phyloP scores from a whole-genome alignment of 2,888 invertebrate species.

The Oscheius sp. region DNA sequence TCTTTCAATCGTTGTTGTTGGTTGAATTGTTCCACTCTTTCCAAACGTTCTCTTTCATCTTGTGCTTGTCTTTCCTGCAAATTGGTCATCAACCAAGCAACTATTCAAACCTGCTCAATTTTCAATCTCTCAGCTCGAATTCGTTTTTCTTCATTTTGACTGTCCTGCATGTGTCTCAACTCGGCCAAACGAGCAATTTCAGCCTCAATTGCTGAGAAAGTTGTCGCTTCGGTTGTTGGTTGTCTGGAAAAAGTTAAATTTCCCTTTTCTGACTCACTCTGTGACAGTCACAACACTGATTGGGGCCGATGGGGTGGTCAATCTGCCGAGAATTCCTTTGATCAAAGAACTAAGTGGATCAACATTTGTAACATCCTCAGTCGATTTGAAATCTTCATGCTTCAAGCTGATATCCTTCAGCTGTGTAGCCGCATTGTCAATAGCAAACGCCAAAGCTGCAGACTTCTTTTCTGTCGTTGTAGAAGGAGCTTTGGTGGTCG shows the following conservation, averaged over 20 bases:
- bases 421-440: constrained; percentile 25
- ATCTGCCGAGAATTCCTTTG: constrained; percentile 39
- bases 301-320: neutral
- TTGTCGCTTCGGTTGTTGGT: neutral
- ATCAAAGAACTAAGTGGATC: constrained; percentile 45
- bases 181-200: constrained; percentile 21
- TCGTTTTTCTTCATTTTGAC: constrained; percentile 34
- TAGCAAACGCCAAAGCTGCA: constrained; percentile 19
- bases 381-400: neutral
- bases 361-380: constrained; percentile 1
- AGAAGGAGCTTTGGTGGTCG: neutral
- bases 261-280: neutral
- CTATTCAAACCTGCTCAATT: constrained; percentile 36
- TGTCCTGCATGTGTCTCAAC: constrained; percentile 30
- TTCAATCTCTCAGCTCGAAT: constrained; percentile 39
- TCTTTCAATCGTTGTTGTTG: constrained; percentile 33
- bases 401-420: constrained; percentile 3
- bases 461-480: constrained; percentile 13
- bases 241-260: constrained; percentile 1
- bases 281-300: neutral
- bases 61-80: constrained; percentile 35
- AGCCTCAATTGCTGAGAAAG: constrained; percentile 4
- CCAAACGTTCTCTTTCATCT: constrained; percentile 34
- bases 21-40: constrained; percentile 33
- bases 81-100: neutral